A percentile compares a stretch with the other conserved stretches of the same genome.
phyloP scores from a whole-genome alignment of 2,797 vertebrate genomes.

The Epinephelus malabaricus region DNA sequence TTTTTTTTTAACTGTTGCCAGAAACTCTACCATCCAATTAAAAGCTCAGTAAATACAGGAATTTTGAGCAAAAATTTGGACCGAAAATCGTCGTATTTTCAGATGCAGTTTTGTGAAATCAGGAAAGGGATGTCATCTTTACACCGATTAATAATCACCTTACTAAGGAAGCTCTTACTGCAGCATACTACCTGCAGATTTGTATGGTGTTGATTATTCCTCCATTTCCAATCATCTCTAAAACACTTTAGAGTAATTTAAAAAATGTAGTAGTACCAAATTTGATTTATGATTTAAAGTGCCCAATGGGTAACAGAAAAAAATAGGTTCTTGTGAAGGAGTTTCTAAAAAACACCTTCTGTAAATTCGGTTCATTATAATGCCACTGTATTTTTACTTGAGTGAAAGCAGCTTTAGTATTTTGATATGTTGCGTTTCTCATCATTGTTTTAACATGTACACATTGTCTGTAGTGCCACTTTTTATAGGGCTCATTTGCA shows the following conservation, averaged over 20 bases:
- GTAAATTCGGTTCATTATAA: not conserved
- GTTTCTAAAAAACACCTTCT: not conserved
- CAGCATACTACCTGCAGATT: conserved; percentile 18
- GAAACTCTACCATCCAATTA: conserved; percentile 21
- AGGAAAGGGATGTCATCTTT: not conserved
- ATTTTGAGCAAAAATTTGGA: not conserved
- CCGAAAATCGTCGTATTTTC: conserved; percentile 11
- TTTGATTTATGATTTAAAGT: conserved; percentile 6
- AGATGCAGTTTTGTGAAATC: conserved; percentile 13
- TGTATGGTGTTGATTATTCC: not conserved
- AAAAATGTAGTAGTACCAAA: not conserved
- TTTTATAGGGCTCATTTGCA: conserved; percentile 52
- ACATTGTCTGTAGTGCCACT: conserved; percentile 23
- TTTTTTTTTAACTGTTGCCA: conserved; percentile 25
- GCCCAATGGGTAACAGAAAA: not conserved
- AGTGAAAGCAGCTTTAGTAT: not conserved
- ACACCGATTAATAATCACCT: not conserved
- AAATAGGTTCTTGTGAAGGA: not conserved
- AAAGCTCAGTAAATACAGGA: conserved; percentile 10
- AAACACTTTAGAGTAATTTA: not conserved
- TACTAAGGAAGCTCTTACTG: not conserved
- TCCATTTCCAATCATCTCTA: not conserved
- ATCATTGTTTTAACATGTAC: conserved; percentile 25
- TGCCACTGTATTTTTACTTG: not conserved
- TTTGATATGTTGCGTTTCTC: conserved; percentile 4